Evolutionary conservation across 2,888 invertebrate species (phyloP), one percentile per base, ranked within the genome.

Genomic region (Sturmia bella): DNA sequence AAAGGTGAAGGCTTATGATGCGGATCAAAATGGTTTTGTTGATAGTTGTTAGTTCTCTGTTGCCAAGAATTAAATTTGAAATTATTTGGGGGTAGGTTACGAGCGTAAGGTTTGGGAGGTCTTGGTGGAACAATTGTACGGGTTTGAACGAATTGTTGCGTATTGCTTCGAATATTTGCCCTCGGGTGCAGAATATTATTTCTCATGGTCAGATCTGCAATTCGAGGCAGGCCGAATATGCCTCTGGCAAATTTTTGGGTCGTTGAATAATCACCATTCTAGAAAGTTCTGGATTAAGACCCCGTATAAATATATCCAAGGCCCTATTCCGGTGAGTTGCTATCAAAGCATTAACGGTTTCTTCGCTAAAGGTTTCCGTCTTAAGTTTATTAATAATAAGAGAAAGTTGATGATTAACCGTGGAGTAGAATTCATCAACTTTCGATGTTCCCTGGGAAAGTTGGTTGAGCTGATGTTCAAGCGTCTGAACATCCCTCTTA

Each of bases 401-500:
- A 0, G 83, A 84, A 9, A 85, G 57, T 43, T 85, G 81, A 12
- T 82, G 77, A 15, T 83, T 85, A 1, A 84, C 68, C 0, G 64
- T 68, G 0, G 84, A 77, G 37, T 84, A 85, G 27, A 84, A 85
- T 50, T 83, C 79, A 11, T 85, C 76, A 32, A 61, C 63, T 19
- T 56, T 82, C 63, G 21, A 21, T 54, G 64, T 70, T 15, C 77
- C 64, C 52, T 84, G 85, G 0, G 78, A 41, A 3, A 85, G 48
- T 17, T 75, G 70, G 57, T 69, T 79, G 0, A 85, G 43, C 57
- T 86, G 80, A 50, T 85, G 83, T 50, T 85, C 76, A 1, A 84
- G 41, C 0, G 83, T 84, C 11, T 82, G 63, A 0, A 84, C 37
- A 50, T 85, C 85, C 21, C 83, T 57, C 32, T 85, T 86, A 24